Percentiles rank a stretch among this genome's conserved stretches.
These are phyloP conservation scores for Ciconia nigra DNA, from an alignment of 2,797 vertebrate species.

Conservation along the genomic window DNA sequence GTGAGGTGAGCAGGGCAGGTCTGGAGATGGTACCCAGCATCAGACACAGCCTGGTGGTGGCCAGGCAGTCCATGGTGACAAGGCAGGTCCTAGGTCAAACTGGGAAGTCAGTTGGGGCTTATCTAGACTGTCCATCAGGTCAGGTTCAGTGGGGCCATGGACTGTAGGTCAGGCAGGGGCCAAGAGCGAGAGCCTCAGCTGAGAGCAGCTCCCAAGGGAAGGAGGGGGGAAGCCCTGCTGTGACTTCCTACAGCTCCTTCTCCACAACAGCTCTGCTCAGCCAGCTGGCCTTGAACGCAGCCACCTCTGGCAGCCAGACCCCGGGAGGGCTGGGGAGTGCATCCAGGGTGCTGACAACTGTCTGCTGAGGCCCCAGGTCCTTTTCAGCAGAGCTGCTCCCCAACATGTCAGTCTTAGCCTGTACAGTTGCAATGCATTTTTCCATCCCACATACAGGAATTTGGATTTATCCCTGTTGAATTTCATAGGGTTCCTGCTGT, in stretches of 20 bases:
- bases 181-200: rapidly evolving
- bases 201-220: not conserved
- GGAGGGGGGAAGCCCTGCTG: not conserved
- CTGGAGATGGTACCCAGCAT: not conserved
- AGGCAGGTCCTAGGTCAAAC: not conserved
- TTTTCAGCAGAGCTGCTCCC: not conserved
- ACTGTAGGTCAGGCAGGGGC: not conserved
- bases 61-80: not conserved
- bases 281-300: rapidly evolving
- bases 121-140: not conserved
- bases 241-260: not conserved
- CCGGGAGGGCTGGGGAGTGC: not conserved
- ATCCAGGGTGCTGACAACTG: not conserved
- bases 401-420: not conserved
- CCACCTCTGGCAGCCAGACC: not conserved
- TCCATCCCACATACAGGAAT: not conserved
- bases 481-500: not conserved
- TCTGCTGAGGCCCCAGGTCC: not conserved
- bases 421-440: not conserved
- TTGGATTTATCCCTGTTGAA: not conserved
- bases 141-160: not conserved
- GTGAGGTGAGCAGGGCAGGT: not conserved
- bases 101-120: not conserved
- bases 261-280: not conserved
- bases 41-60: not conserved